Base-by-base conservation (phyloP, 2,797 vertebrate species). In the Kryptolebias ocellatus region DNA sequence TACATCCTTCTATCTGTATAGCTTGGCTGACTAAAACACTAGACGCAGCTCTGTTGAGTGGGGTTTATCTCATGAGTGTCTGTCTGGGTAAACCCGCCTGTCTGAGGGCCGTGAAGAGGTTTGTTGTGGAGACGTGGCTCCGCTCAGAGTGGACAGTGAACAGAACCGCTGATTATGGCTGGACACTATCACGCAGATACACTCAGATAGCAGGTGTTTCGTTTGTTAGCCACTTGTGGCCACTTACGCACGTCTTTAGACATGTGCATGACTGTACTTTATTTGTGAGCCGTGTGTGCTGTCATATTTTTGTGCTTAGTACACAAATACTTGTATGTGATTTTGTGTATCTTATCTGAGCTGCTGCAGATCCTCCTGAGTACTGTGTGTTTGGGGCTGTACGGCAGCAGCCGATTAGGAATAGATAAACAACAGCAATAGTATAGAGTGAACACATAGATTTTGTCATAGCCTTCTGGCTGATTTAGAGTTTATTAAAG, bases 101-200 rank as follows among this genome's bases (percentile, higher is more conserved):
- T 55, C 64, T 76, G 37, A 9, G 3, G 54, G 68, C 64, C 31
- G 55, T 54, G 17, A 49, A 67, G 64, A 37, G 58, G 47, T 9
- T 87, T 90, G 84, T 86, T 90, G 74, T 88, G 85, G 87, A 86
- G 84, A 84, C 70, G 83, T 61, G 60, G 65, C 15, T 4, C 45
- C 53, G 68, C 70, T 54, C 49, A 42, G 74, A 80, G 80, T 69
- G 82, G 78, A 78, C 67, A 18, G 57, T 72, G 65, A 84, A 79
- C 83, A 78, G 72, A 74, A 63, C 75, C 5, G 34, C 75, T 79
- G 87, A 90, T 92, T 87, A 87, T 72, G 56, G 45, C 29, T 51
- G 52, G 79, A 81, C 56, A 53, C 67, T 45, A 80, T 6, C 64
- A 64, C 12, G 65, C 58, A 62, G 17, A 81, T 66, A 64, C 72